These are phyloP conservation scores for Alectoris magna DNA, from an alignment of 2,797 vertebrate species.

Conservation along the genomic window DNA sequence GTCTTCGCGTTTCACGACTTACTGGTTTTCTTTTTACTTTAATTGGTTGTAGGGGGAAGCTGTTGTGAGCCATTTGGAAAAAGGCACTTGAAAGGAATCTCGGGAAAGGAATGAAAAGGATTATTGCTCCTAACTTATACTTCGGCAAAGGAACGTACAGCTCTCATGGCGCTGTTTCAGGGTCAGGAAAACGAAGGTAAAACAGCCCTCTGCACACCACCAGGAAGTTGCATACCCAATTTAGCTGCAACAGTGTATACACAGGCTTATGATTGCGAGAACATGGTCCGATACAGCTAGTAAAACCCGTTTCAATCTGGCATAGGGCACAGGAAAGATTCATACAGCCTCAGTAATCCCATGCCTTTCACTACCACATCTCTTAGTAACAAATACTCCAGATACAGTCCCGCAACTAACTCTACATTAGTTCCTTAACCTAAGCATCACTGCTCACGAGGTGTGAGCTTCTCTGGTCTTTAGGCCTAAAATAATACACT, in stretches of 20 bases:
- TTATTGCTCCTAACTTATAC: not conserved
- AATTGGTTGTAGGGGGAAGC: not conserved
- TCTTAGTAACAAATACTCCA: not conserved
- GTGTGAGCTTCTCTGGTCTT: not conserved
- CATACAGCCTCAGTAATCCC: not conserved
- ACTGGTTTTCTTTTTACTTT: constrained; percentile 2
- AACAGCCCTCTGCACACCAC: not conserved
- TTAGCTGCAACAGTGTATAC: not conserved
- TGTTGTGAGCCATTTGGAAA: not conserved
- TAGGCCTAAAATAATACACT: not conserved
- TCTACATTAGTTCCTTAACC: not conserved
- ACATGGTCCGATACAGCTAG: too few species aligned
- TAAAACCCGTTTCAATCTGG: too few species aligned
- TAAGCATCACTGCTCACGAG: not conserved
- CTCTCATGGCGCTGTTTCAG: accelerated
- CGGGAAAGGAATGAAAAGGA: not conserved
- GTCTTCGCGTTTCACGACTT: not conserved
- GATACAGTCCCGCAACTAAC: not conserved
- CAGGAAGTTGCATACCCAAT: not conserved
- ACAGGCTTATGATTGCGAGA: not conserved
- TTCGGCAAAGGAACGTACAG: accelerated
- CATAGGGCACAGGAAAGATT: not conserved
- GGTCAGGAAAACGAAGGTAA: not conserved
- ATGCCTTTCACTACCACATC: not conserved
- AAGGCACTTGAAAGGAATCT: not conserved